Conservation (phyloP, 2,888 invertebrate genomes). For the Apamea sordens region DNA sequence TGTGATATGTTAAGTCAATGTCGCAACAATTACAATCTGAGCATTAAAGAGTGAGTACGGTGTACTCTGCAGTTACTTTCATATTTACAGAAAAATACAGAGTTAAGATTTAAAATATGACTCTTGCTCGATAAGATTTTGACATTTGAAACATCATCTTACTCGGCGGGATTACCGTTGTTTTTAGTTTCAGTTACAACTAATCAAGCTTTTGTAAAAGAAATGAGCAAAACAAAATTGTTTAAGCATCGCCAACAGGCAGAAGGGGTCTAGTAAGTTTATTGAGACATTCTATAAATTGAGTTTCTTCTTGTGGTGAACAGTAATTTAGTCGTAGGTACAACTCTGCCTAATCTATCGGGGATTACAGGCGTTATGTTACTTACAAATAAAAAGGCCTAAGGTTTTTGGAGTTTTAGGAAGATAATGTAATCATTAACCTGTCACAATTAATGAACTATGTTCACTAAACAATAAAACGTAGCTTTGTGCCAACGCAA, state of each 20-base stretch:
- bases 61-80: background rate
- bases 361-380: too few species aligned
- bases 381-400: background rate
- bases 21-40: background rate
- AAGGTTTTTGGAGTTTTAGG: background rate
- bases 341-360: too few species aligned
- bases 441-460: background rate
- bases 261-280: too few species aligned
- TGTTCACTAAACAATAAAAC: background rate
- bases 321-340: background rate
- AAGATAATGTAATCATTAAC: background rate
- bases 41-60: background rate
- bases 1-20: background rate
- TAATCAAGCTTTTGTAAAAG: too few species aligned
- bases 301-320: background rate
- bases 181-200: too few species aligned
- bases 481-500: constrained; percentile 14
- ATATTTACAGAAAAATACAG: background rate
- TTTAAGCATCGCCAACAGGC: background rate
- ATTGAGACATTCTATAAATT: background rate
- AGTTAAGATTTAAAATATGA: background rate
- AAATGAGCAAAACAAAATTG: too few species aligned
- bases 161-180: background rate
- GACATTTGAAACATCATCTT: background rate
- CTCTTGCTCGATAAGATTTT: background rate